phyloP scores from a whole-genome alignment of 53 echinoderm and acorn worm genomes.

The Echinometra lucunter region DNA sequence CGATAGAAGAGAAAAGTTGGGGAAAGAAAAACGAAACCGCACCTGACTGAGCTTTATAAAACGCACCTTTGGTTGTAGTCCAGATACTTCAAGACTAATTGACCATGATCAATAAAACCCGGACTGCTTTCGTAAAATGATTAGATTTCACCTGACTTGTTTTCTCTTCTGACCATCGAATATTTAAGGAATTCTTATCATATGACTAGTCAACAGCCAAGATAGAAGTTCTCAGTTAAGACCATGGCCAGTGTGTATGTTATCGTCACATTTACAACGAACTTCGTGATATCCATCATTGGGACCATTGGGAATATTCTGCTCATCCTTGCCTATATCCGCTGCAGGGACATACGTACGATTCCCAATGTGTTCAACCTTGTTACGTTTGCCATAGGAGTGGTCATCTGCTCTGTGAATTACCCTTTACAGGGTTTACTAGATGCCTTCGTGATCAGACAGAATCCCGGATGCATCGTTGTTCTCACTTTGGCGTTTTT shows the following conservation, averaged over 20 bases:
- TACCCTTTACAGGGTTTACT: conserved; percentile 48
- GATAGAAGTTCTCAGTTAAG: background rate
- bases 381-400: background rate
- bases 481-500: background rate
- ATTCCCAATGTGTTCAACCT: conserved; percentile 46
- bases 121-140: background rate
- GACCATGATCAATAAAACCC: conserved; percentile 9
- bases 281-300: conserved; percentile 34
- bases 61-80: background rate
- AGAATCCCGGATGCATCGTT: conserved; percentile 32
- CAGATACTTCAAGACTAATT: background rate
- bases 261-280: conserved; percentile 29
- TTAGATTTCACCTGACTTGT: background rate
- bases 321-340: conserved; percentile 27
- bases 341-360: conserved; percentile 38
- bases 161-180: background rate
- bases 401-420: background rate
- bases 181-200: background rate
- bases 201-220: background rate
- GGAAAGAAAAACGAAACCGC: no score
- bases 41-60: background rate
- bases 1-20: no score
- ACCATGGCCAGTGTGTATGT: conserved; percentile 54
- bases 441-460: conserved; percentile 39
- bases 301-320: conserved; percentile 33